phyloP scores from a whole-genome alignment of 2,797 vertebrate genomes.

The Cygnus olor region DNA sequence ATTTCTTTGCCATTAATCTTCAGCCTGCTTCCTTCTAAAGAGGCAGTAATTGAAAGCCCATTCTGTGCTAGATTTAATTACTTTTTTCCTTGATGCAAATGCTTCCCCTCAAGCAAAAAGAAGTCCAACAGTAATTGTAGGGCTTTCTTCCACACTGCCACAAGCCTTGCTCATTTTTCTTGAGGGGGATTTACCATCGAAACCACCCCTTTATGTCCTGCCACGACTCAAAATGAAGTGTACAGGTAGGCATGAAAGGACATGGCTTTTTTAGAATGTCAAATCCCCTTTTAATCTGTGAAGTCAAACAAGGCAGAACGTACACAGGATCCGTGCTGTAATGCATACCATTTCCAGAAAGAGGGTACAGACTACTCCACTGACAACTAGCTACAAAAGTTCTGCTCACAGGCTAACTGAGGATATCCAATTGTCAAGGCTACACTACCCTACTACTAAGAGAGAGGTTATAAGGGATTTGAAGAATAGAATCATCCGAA shows the following conservation, averaged over 20 bases:
- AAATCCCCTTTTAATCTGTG: not conserved
- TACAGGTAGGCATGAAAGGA: not conserved
- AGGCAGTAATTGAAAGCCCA: conserved; percentile 61
- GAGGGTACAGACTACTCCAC: not conserved
- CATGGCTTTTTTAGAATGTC: not conserved
- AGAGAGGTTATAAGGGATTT: not conserved
- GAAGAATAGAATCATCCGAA: not conserved
- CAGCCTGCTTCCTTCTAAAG: conserved; percentile 49
- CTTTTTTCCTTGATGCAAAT: conserved; percentile 41
- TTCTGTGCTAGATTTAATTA: conserved; percentile 40
- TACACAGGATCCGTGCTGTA: not conserved
- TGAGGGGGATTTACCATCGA: not conserved
- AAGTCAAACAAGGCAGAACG: not conserved
- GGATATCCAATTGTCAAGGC: not conserved
- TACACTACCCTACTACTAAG: not conserved
- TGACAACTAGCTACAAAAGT: not conserved
- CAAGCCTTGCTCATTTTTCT: not conserved
- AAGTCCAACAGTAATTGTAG: not conserved
- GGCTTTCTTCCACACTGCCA: not conserved
- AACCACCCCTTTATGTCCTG: not conserved
- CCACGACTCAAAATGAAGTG: not conserved
- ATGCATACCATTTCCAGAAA: not conserved
- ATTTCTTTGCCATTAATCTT: conserved; percentile 62
- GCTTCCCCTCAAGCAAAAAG: conserved; percentile 33
- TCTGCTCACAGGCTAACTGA: not conserved